Evolutionary conservation across 2,113 vertebrate genomes (phyloP), one percentile per base, ranked within the genome.

Genomic region (Noturus placidus): DNA sequence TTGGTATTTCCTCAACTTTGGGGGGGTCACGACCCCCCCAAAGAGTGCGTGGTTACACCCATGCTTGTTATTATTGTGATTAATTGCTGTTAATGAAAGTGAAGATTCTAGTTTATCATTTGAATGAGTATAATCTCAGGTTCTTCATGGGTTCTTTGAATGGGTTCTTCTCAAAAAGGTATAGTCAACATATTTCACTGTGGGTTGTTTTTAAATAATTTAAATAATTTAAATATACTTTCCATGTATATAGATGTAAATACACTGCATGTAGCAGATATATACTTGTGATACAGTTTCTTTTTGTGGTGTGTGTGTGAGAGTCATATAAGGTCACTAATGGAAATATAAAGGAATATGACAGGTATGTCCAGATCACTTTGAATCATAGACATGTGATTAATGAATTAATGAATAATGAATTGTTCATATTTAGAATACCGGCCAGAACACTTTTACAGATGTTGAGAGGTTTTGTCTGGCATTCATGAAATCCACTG

Each of bases 301-400:
- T 61, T 61, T 61, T 25, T 19, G 14, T 19, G 15, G n/a, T 67
- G 30, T 33, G 30, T 70, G 67, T 70, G 15, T 19, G 30, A 35
- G 67, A 35, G n/a, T 14, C 4, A 30, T 11, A 35, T 74, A 22
- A 13, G 7, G 38, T 74, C 35, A 74, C 38, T 46, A 46, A 33
- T 56, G 13, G 7, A 54, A 19, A 56, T 38, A 61, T n/a, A 82
- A 57, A 38, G 1, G 30, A 11, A 59, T 83, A n/a, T 82, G 57
- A 67, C 30, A 87, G 65, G 42, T 80, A 72, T 69, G 86, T 82
- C 30, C 80, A 88, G 54, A 86, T 46, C 20, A 25, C 14, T 65
- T 38, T 17, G 13, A 61, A 63, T 38, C 20, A 14, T 61, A 42
- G 46, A 63, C 13, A 50, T 65, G 78, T 57, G 59, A 46, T 63